phyloP scores from a whole-genome alignment of 2,888 invertebrate genomes.

The Heteromyza rotundicornis region DNA sequence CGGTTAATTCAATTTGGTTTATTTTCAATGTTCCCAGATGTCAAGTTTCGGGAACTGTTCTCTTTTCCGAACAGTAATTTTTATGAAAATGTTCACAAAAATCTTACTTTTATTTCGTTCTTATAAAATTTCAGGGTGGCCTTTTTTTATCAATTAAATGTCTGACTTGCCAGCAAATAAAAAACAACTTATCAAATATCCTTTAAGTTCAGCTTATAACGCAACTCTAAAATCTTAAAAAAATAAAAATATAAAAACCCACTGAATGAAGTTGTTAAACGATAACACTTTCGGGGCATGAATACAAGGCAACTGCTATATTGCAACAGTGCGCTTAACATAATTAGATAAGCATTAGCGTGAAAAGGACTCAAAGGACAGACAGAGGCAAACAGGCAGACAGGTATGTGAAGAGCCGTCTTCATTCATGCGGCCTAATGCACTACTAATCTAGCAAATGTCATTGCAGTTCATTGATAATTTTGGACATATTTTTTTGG shows the following conservation, averaged over 20 bases:
- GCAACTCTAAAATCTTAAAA: too few species aligned
- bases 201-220: too few species aligned
- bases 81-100: too few species aligned
- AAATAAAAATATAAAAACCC: too few species aligned
- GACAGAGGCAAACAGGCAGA: background rate
- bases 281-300: slow-evolving; percentile 24
- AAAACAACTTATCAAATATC: too few species aligned
- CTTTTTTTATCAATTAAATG: too few species aligned
- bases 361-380: background rate
- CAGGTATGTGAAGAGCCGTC: background rate
- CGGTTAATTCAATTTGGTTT: background rate
- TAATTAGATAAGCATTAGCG: slow-evolving; percentile 26
- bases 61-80: too few species aligned
- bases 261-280: slow-evolving; percentile 29
- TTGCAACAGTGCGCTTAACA: slow-evolving; percentile 18
- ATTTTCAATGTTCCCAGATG: background rate
- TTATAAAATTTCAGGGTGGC: too few species aligned
- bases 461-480: slow-evolving; percentile 33
- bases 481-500: background rate
- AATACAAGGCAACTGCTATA: too few species aligned
- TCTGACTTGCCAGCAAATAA: too few species aligned
- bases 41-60: too few species aligned
- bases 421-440: slow-evolving; percentile 14
- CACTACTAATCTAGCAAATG: slow-evolving; percentile 11
- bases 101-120: too few species aligned